Evolutionary conservation across 1,140 invertebrate genomes (phyloP).

Genomic region (Dinoponera quadriceps): DNA sequence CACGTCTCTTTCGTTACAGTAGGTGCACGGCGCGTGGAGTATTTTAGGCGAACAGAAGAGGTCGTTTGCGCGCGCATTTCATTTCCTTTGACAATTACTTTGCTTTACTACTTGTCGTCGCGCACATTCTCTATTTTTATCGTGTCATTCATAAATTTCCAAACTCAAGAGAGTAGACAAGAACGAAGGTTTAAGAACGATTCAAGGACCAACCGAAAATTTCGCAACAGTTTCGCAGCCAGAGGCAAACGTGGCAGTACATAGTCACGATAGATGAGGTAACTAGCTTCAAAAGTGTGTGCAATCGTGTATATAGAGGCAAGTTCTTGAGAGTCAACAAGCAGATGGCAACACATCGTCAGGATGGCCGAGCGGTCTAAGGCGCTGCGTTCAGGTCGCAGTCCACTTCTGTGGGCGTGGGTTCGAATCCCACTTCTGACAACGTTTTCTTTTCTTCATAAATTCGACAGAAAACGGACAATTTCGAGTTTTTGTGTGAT

Average conservation of each 20-base stretch:
- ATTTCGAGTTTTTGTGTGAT: neutral
- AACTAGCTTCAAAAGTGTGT: neutral
- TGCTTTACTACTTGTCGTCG: neutral
- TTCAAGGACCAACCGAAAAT: neutral
- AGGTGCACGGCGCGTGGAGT: neutral
- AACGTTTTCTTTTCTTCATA: conserved; percentile 81
- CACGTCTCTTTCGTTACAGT: neutral
- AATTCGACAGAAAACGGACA: neutral
- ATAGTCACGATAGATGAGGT: no score
- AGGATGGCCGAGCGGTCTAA: conserved; percentile 96
- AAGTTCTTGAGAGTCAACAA: neutral
- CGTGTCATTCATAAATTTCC: conserved; percentile 1
- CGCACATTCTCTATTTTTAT: neutral
- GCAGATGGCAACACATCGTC: conserved; percentile 80
- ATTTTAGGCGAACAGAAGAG: conserved; percentile 27
- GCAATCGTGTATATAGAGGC: neutral
- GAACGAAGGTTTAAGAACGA: conserved; percentile 22
- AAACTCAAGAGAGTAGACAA: neutral
- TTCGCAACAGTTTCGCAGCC: no score
- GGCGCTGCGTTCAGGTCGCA: conserved; percentile 97
- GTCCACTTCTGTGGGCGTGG: conserved; percentile 95
- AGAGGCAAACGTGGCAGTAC: no score
- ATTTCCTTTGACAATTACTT: no score
- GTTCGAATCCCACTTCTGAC: conserved; percentile 95
- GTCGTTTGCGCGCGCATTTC: no score